These are phyloP conservation scores for Malurus elegans DNA, from an alignment of 2,113 vertebrate species.

Conservation along the genomic window DNA sequence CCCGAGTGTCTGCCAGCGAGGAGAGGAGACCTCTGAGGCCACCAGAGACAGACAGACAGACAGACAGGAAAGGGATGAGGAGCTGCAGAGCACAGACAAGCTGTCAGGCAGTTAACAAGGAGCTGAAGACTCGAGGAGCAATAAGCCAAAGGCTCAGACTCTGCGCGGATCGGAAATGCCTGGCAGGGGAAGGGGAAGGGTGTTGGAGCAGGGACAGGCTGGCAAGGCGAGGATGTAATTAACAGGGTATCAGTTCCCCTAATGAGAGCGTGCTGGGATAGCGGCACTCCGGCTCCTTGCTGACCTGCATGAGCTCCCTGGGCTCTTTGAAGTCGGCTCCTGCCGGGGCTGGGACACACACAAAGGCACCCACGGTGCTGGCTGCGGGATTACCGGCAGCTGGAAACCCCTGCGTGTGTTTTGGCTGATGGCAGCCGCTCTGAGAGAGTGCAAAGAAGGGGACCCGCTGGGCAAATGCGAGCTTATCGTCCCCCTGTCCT, in stretches of 20 bases:
- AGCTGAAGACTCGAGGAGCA: background rate
- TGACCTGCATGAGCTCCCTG: background rate
- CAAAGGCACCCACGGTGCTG: background rate
- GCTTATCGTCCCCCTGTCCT: background rate
- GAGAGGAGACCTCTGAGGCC: background rate
- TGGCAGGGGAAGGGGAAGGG: background rate
- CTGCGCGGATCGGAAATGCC: rapidly evolving
- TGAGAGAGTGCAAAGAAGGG: background rate
- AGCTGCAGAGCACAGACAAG: background rate
- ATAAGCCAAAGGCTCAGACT: background rate
- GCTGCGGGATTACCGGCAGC: background rate
- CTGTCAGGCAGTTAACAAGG: background rate
- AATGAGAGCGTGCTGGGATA: background rate
- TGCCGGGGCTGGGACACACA: background rate
- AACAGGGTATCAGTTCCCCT: background rate
- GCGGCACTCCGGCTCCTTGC: background rate
- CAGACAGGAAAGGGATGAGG: background rate
- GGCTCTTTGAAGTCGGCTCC: background rate
- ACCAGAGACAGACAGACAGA: background rate
- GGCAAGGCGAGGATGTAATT: background rate
- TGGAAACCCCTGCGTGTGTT: background rate
- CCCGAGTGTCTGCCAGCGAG: background rate
- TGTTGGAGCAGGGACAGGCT: background rate
- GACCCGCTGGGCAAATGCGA: background rate
- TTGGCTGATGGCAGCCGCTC: background rate